Conservation (phyloP, 2,888 invertebrate genomes). For the Oegoconia quadripuncta region DNA sequence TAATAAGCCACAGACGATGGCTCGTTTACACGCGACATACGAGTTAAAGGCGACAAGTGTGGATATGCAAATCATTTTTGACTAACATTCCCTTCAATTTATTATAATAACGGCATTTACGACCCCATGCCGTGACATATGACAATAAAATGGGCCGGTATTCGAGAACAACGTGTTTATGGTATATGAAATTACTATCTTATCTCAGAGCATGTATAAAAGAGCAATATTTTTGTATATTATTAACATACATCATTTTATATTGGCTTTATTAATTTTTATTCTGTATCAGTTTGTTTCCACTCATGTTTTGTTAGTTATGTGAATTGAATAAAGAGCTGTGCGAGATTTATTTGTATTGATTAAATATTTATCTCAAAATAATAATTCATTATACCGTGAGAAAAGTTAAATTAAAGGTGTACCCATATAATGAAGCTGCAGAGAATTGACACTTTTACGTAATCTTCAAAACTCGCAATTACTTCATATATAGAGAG, state of each 20-base stretch:
- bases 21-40: constrained; percentile 50
- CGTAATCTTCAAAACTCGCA: too few relatives aligned
- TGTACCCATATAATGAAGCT: too few relatives aligned
- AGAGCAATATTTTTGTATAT: constrained; percentile 43
- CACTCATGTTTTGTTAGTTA: constrained; percentile 13
- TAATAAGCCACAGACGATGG: constrained; percentile 54
- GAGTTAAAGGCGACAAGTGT: constrained; percentile 55
- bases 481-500: too few relatives aligned
- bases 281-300: constrained; percentile 25
- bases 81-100: constrained; percentile 44
- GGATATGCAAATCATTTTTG: constrained; percentile 60
- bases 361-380: constrained; percentile 9
- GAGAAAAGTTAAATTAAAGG: too few relatives aligned
- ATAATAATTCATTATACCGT: too few relatives aligned
- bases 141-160: constrained; percentile 56
- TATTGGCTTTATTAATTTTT: constrained; percentile 31
- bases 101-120: constrained; percentile 51
- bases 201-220: constrained; percentile 39
- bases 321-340: too few relatives aligned
- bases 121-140: constrained; percentile 62
- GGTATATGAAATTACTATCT: constrained; percentile 52
- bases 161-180: constrained; percentile 67
- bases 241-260: constrained; percentile 46
- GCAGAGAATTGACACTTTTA: too few relatives aligned
- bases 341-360: too few relatives aligned